Conservation (phyloP, 1,140 invertebrate species). For the Maconellicoccus hirsutus region DNA sequence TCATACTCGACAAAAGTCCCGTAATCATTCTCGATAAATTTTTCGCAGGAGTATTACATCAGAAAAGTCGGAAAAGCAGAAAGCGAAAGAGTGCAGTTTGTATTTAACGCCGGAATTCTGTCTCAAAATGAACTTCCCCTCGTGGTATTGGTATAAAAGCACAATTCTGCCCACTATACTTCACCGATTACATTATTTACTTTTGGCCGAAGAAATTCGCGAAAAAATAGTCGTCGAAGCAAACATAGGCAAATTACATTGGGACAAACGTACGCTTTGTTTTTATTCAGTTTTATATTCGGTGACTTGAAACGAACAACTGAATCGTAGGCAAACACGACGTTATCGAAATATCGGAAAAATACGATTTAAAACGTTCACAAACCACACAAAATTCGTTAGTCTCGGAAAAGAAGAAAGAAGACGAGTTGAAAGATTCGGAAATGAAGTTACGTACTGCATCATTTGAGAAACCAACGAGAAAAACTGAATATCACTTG, state of each 20-base stretch:
- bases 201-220: constrained; percentile 70
- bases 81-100: background rate
- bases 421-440: no score
- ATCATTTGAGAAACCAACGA: no score
- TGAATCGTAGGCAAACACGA: no score
- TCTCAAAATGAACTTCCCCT: constrained; percentile 54
- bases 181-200: constrained; percentile 59
- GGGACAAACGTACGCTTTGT: background rate
- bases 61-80: background rate
- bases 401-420: no score
- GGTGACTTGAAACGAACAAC: no score
- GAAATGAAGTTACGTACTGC: no score
- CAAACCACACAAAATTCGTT: no score
- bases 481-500: no score
- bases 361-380: no score
- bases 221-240: constrained; percentile 37
- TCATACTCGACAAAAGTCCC: no score
- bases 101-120: constrained; percentile 81
- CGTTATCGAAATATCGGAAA: no score
- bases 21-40: background rate
- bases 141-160: constrained; percentile 80
- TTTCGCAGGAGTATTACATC: background rate
- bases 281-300: background rate
- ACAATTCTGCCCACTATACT: constrained; percentile 77
- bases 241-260: background rate